Conservation (phyloP, 2,888 invertebrate genomes). For the Spatulosminthurus flaviceps region DNA sequence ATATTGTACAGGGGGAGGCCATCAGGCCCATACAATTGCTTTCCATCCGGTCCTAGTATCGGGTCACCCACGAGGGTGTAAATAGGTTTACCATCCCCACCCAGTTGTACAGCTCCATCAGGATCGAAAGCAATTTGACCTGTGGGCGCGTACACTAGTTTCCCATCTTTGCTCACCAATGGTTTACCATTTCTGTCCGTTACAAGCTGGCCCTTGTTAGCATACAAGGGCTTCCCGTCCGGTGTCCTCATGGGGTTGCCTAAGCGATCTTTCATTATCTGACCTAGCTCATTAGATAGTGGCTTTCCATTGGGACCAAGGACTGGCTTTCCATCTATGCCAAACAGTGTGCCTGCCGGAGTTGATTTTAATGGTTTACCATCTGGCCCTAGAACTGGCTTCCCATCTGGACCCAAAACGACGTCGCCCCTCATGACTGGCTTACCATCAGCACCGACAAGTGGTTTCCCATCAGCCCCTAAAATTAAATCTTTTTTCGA, state of each 20-base stretch:
- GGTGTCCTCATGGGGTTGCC: not conserved
- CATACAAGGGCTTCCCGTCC: not conserved
- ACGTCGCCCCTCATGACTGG: not conserved
- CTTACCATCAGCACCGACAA: slow-evolving; percentile 28
- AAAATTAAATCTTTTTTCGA: too few relatives aligned
- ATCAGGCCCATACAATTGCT: not conserved
- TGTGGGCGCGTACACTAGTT: not conserved
- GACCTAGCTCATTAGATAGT: not conserved
- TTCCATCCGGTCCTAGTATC: not conserved
- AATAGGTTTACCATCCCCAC: slow-evolving; percentile 25
- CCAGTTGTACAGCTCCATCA: not conserved
- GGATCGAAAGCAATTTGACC: not conserved
- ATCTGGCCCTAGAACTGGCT: not conserved
- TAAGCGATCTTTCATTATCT: not conserved
- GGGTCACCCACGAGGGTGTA: slow-evolving; percentile 3
- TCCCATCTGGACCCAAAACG: not conserved
- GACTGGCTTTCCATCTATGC: slow-evolving; percentile 29
- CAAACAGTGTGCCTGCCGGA: not conserved
- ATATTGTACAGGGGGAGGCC: not conserved
- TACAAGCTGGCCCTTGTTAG: not conserved
- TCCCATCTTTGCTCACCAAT: slow-evolving; percentile 5
- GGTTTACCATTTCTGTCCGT: slow-evolving; percentile 8
- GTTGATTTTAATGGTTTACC: not conserved
- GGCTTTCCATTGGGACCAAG: slow-evolving; percentile 26
- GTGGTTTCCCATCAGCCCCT: too few relatives aligned